phyloP scores from a whole-genome alignment of 2,797 vertebrate species.

The Cuculus canorus region DNA sequence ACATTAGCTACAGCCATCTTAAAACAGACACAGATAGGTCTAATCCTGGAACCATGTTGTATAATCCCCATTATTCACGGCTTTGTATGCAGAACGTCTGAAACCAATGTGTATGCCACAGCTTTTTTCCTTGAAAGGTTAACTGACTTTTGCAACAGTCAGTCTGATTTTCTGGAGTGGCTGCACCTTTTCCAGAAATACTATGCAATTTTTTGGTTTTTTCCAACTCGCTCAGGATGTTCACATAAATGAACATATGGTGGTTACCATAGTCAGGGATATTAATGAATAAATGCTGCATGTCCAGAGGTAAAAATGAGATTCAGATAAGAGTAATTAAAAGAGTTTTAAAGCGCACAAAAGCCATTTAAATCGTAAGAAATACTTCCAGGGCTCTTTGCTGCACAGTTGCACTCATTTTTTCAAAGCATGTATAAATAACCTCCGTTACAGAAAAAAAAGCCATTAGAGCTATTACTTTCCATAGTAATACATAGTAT shows the following conservation, averaged over 20 bases:
- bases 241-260: conserved; percentile 20
- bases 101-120: background rate
- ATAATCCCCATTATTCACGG: background rate
- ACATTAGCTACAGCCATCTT: background rate
- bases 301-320: conserved; percentile 31
- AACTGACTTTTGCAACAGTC: background rate
- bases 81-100: conserved; percentile 6
- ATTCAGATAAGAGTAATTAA: conserved; percentile 12
- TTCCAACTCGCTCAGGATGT: background rate
- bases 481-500: conserved; percentile 6
- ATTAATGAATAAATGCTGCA: conserved; percentile 6
- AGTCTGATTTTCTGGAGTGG: background rate
- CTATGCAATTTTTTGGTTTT: background rate
- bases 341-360: conserved; percentile 15
- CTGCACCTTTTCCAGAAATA: background rate
- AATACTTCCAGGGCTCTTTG: background rate
- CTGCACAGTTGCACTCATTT: background rate
- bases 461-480: background rate
- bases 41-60: background rate
- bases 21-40: conserved; percentile 12
- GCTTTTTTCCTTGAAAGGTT: background rate
- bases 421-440: background rate
- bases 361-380: conserved; percentile 6
- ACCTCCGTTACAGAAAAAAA: background rate
- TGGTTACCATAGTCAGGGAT: background rate